Conservation (phyloP, 2,888 invertebrate genomes). For the Malthinus seriepunctatus region DNA sequence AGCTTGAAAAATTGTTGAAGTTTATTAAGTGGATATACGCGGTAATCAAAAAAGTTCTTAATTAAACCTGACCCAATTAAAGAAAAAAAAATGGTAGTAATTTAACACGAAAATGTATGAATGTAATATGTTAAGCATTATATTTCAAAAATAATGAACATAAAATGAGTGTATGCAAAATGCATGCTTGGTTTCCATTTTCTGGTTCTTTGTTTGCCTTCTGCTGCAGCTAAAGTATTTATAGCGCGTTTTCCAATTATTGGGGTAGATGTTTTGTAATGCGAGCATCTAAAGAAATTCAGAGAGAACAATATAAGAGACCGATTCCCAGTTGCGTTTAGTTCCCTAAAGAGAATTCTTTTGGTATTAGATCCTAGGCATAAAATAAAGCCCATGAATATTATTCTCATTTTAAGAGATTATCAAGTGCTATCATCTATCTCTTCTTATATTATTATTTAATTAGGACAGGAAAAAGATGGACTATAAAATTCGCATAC, state of each 20-base stretch:
- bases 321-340: constrained; percentile 22
- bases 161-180: constrained; percentile 7
- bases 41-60: too few relatives aligned
- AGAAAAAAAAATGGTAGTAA: background rate
- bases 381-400: constrained; percentile 15
- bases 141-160: background rate
- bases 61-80: background rate
- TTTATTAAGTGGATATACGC: too few relatives aligned
- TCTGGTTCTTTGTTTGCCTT: constrained; percentile 5
- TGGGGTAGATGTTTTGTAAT: constrained; percentile 21
- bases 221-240: constrained; percentile 14
- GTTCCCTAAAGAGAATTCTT: constrained; percentile 16
- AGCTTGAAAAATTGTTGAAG: too few relatives aligned
- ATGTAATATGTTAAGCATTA: background rate
- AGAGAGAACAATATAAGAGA: constrained; percentile 18
- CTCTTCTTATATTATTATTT: constrained; percentile 22
- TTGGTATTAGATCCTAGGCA: constrained; percentile 17
- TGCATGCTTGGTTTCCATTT: constrained; percentile 1
- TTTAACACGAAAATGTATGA: background rate
- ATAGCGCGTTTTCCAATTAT: constrained; percentile 24
- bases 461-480: constrained; percentile 18
- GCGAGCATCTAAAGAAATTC: constrained; percentile 18
- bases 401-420: constrained; percentile 19
- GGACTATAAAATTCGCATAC: background rate
- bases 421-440: constrained; percentile 23